Percentiles rank a stretch among this genome's conserved stretches.
Conservation (phyloP, 2,797 vertebrate genomes). For the Miichthys miiuy region DNA sequence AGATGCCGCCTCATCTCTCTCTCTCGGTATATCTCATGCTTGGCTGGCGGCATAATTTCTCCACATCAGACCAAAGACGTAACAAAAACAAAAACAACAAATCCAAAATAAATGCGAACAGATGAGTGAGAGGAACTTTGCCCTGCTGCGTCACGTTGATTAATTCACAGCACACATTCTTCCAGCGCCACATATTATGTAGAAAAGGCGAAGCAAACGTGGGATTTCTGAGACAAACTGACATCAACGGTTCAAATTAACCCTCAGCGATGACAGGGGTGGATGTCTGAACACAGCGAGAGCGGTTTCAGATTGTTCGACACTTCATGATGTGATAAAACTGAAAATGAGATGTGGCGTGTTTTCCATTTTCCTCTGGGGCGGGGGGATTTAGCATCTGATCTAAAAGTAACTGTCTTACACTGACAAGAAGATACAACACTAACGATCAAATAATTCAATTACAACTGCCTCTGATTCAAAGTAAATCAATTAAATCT, state of each 20-base stretch:
- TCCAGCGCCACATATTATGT: constrained; percentile 19
- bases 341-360: constrained; percentile 8
- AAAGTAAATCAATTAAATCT: constrained; percentile 65
- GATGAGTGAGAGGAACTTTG: constrained; percentile 8
- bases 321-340: constrained; percentile 26
- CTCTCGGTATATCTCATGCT: constrained; percentile 7
- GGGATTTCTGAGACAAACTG: constrained; percentile 49
- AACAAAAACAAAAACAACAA: not conserved
- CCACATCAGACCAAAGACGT: constrained; percentile 16
- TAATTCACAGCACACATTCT: constrained; percentile 32
- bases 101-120: constrained; percentile 27
- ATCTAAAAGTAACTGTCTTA: constrained; percentile 73
- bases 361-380: constrained; percentile 67
- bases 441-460: constrained; percentile 69
- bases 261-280: constrained; percentile 23
- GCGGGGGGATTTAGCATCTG: constrained; percentile 49
- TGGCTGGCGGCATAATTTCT: constrained; percentile 54
- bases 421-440: constrained; percentile 71
- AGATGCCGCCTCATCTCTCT: not conserved
- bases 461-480: constrained; percentile 67
- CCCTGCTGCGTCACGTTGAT: constrained; percentile 32
- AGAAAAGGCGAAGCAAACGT: constrained; percentile 30
- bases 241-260: constrained; percentile 48
- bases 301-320: constrained; percentile 30
- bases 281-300: constrained; percentile 40